Evolutionary conservation across 2,888 invertebrate genomes (phyloP).

Genomic region (Antheraea yamamai): DNA sequence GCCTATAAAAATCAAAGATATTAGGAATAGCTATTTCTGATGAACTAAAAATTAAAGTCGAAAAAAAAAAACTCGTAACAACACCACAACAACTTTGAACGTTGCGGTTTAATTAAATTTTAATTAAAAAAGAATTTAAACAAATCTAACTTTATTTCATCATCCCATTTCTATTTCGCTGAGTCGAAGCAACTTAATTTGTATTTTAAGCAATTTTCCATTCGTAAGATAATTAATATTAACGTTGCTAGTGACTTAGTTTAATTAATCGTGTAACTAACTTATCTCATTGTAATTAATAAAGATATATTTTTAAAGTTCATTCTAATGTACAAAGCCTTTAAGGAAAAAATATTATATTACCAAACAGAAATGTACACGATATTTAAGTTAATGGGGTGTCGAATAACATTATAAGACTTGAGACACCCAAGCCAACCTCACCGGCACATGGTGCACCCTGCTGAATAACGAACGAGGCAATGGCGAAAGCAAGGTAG

Average conservation of each 20-base stretch:
- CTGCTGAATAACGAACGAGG: too few species aligned
- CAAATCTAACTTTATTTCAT: constrained; percentile 9
- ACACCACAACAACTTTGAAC: not conserved
- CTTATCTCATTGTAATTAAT: not conserved
- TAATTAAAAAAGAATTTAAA: constrained; percentile 1
- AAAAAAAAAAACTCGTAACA: not conserved
- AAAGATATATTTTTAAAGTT: not conserved
- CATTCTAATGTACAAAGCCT: not conserved
- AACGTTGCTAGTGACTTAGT: not conserved
- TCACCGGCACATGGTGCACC: too few species aligned
- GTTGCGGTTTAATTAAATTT: not conserved
- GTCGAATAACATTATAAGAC: too few species aligned
- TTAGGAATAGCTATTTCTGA: not conserved
- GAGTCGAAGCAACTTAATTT: constrained; percentile 1
- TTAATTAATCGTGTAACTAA: constrained; percentile 10
- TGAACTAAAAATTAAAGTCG: not conserved
- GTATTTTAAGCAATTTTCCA: constrained; percentile 6
- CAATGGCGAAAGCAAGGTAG: too few species aligned
- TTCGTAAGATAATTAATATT: constrained; percentile 14
- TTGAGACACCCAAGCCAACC: too few species aligned
- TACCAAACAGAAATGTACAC: not conserved
- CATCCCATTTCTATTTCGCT: not conserved
- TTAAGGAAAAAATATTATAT: not conserved
- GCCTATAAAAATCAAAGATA: not conserved
- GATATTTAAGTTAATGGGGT: not conserved